Evolutionary conservation across 1,140 invertebrate genomes (phyloP), one percentile per base, ranked within the genome.

Genomic region (Oncopeltus fasciatus): DNA sequence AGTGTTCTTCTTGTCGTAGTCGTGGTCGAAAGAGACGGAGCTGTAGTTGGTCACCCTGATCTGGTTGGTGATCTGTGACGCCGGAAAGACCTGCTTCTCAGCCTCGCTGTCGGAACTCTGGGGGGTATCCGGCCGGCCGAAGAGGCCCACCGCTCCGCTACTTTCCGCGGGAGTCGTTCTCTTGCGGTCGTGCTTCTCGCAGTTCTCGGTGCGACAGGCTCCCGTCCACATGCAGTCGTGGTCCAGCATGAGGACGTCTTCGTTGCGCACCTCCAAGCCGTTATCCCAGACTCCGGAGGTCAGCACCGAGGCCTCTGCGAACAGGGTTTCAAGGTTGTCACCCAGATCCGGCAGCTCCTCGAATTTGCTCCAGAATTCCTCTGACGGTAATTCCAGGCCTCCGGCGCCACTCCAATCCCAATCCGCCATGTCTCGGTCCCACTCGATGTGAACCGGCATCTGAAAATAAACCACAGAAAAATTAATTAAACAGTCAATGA

Each of bases 221-320:
- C 81, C 82, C 0, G 80, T 78, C 82, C 82, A 85, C 82, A 84
- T 84, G 69, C 81, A 83, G 68, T 84, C 83, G 73, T 84, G 79
- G n/a, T n/a, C n/a, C n/a, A n/a, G n/a, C n/a, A n/a, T n/a, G n/a
- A n/a, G n/a, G n/a, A n/a, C n/a, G n/a, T n/a, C n/a, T n/a, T n/a
- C n/a, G 65, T 79, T 78, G 18, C 75, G 67, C 5, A 80, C 74
- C 68, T 76, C 71, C 0, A 66, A 71, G 47, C 28, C 66, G 63
- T 59, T 56, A 29, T 51, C 67, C 59, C 3, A 63, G 24, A 20
- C 1, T 31, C 0, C 67, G 60, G 12, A 57, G 26, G 43, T 58
- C 11, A 9, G 47, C 27, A 1, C 64, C 47, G 1, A 68, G 24
- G 58, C 64, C 58, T 64, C 56, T 0, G 61, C 57, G 16, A 66